phyloP scores from a whole-genome alignment of 2,888 invertebrate genomes.

The Stenotaenia linearis region DNA sequence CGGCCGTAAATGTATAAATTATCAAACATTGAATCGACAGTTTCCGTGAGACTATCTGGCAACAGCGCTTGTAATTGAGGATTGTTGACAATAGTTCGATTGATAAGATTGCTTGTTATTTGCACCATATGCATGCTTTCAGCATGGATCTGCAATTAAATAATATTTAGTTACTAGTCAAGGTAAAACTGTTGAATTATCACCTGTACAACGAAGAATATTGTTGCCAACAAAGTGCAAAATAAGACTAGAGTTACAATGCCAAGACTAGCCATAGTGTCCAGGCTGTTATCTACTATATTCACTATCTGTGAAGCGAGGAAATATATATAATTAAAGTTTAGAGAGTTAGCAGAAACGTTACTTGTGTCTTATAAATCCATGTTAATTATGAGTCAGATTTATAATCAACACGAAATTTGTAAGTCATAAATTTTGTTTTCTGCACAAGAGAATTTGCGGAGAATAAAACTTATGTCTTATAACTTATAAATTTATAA shows the following conservation, averaged over 20 bases:
- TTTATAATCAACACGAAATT: no score
- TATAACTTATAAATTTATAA: no score
- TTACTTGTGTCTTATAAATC: no score
- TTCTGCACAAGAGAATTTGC: no score
- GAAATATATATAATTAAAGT: no score
- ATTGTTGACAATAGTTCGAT: conserved; percentile 81
- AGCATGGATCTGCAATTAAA: conserved; percentile 69
- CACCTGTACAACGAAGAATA: conserved; percentile 80
- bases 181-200: no score
- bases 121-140: conserved; percentile 89
- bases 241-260: conserved; percentile 80
- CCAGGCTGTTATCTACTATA: conserved; percentile 50
- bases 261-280: conserved; percentile 76
- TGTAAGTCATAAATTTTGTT: no score
- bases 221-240: conserved; percentile 67
- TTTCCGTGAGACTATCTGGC: conserved; percentile 76
- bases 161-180: not conserved
- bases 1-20: conserved; percentile 90
- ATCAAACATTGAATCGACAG: conserved; percentile 81
- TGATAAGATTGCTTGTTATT: conserved; percentile 78
- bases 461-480: no score
- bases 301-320: conserved; percentile 38
- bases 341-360: no score
- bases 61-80: conserved; percentile 75
- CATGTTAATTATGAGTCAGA: no score